phyloP scores from a whole-genome alignment of 2,113 vertebrate genomes.

The Corythornis madagascariensis region DNA sequence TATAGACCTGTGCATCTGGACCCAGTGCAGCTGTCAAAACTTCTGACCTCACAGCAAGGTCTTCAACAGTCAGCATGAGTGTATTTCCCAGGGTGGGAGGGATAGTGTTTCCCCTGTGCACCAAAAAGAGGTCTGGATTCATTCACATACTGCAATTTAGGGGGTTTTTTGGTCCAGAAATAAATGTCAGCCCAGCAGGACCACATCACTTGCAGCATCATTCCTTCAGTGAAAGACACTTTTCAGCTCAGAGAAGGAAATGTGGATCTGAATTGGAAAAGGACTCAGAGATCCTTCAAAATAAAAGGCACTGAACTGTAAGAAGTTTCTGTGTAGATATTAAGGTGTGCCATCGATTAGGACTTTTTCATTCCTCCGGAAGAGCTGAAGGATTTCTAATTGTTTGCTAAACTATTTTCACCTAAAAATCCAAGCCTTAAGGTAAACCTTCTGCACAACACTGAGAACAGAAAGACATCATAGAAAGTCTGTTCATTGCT shows the following conservation, averaged over 20 bases:
- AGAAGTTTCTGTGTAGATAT: background rate
- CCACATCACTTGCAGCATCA: background rate
- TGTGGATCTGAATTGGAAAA: background rate
- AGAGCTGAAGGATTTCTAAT: background rate
- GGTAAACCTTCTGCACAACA: background rate
- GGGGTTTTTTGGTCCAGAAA: background rate
- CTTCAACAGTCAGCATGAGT: background rate
- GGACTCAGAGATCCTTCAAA: background rate
- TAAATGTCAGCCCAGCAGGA: background rate
- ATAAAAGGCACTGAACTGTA: background rate
- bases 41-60: background rate
- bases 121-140: background rate
- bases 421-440: background rate
- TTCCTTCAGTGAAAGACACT: background rate
- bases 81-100: background rate
- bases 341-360: background rate
- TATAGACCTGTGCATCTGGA: fast-evolving
- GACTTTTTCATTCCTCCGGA: background rate
- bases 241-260: background rate
- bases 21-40: background rate
- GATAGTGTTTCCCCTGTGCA: background rate
- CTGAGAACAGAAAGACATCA: background rate
- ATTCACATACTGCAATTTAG: background rate
- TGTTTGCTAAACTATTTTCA: background rate
- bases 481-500: background rate